Conservation (phyloP, 2,888 invertebrate species). For the Torymus tubicola region DNA sequence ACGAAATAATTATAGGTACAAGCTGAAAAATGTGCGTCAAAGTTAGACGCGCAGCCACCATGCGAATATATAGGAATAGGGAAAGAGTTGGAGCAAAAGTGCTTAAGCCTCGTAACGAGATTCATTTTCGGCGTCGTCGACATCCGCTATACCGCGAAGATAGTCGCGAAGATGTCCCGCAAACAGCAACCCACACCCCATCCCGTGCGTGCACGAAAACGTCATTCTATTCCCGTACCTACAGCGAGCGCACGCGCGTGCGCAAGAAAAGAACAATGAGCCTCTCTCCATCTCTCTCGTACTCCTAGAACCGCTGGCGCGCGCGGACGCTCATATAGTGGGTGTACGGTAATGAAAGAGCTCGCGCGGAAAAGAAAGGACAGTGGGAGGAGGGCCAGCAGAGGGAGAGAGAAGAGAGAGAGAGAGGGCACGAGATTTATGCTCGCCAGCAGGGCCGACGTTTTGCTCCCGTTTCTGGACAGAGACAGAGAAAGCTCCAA, state of each 20-base stretch:
- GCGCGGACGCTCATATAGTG: conserved; percentile 61
- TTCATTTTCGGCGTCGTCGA: conserved; percentile 59
- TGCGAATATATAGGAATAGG: not conserved
- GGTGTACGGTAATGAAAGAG: conserved; percentile 61
- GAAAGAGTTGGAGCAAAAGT: not conserved
- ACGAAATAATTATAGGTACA: no score
- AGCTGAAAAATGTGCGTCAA: no score
- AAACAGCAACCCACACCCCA: conserved; percentile 3
- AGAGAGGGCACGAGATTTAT: conserved; percentile 69
- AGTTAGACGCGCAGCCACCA: no score
- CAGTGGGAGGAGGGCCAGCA: conserved; percentile 25
- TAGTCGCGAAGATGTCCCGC: conserved; percentile 32
- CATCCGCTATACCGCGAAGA: conserved; percentile 54
- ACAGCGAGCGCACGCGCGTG: conserved; percentile 60
- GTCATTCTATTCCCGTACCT: conserved; percentile 72
- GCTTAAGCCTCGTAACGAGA: conserved; percentile 56
- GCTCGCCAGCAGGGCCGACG: conserved; percentile 65
- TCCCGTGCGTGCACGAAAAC: conserved; percentile 58
- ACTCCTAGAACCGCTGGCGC: not conserved
- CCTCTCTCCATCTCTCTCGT: conserved; percentile 58
- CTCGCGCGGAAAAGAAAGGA: conserved; percentile 5
- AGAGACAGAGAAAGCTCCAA: conserved; percentile 54
- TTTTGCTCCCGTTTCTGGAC: conserved; percentile 68
- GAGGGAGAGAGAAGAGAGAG: conserved; percentile 22
- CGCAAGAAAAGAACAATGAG: conserved; percentile 74